Percentiles rank a stretch among this genome's conserved stretches.
phyloP scores from a whole-genome alignment of 2,888 invertebrate genomes.

The Tenthredo distinguenda region DNA sequence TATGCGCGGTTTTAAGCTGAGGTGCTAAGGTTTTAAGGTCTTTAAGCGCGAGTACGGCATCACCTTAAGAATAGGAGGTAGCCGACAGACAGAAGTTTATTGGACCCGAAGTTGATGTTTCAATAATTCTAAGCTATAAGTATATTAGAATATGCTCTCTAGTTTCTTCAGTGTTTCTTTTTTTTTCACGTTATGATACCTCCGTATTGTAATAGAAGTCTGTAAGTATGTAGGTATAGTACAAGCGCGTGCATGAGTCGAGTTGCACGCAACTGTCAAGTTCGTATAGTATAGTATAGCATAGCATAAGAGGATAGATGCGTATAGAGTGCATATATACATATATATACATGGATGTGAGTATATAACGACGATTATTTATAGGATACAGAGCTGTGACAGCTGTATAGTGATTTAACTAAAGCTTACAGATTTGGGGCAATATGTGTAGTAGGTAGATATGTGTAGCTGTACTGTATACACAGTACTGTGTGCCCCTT shows the following conservation, averaged over 20 bases:
- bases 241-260: neutral
- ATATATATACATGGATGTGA: neutral
- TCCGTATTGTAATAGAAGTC: neutral
- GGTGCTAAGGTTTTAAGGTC: too few relatives aligned
- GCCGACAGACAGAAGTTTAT: too few relatives aligned
- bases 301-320: too few relatives aligned
- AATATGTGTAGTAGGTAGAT: neutral
- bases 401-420: slow-evolving; percentile 23
- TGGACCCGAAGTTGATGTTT: too few relatives aligned
- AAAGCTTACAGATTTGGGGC: neutral
- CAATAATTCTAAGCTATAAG: too few relatives aligned
- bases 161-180: too few relatives aligned
- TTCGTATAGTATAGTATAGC: neutral
- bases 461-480: neutral
- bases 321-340: neutral
- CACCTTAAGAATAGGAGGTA: too few relatives aligned
- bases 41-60: too few relatives aligned
- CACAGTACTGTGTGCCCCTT: neutral
- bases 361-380: slow-evolving; percentile 23
- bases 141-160: too few relatives aligned
- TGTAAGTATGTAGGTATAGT: neutral
- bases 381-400: slow-evolving; percentile 40
- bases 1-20: too few relatives aligned
- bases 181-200: neutral
- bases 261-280: slow-evolving; percentile 2